Conservation (phyloP, 2,113 vertebrate species). For the Xiphophorus couchianus region DNA sequence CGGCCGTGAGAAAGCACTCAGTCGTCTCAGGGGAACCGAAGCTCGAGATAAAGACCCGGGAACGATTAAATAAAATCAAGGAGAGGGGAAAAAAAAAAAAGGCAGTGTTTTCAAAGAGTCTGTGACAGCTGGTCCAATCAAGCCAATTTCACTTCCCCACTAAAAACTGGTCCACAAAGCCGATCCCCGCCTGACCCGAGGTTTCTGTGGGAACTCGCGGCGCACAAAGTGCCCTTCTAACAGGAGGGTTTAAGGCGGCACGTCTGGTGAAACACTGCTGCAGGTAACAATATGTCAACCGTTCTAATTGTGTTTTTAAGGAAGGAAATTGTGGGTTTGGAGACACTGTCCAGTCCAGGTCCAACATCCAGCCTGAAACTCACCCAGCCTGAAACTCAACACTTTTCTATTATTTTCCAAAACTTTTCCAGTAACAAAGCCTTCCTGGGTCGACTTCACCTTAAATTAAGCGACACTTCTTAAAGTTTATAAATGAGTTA, state of each 20-base stretch:
- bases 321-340: not conserved
- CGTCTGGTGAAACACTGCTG: conserved; percentile 48
- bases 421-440: not conserved
- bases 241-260: conserved; percentile 65
- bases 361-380: not conserved
- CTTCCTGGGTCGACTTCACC: not conserved
- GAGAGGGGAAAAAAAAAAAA: conserved; percentile 31
- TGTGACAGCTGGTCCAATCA: conserved; percentile 82
- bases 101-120: conserved; percentile 76
- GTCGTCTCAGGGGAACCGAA: conserved; percentile 65
- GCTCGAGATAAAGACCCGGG: conserved; percentile 75
- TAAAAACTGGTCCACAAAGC: conserved; percentile 75
- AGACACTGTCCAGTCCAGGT: conserved; percentile 7
- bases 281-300: conserved; percentile 63
- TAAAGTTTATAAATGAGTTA: no score
- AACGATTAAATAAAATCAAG: conserved; percentile 80
- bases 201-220: conserved; percentile 77
- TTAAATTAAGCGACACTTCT: not conserved
- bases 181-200: conserved; percentile 60
- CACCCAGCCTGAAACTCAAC: not conserved
- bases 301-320: conserved; percentile 44
- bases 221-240: conserved; percentile 80
- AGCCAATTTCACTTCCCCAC: conserved; percentile 78
- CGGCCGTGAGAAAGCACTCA: conserved; percentile 78
- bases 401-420: not conserved